phyloP scores from a whole-genome alignment of 2,113 vertebrate genomes.

The Macheiramphus alcinus region DNA sequence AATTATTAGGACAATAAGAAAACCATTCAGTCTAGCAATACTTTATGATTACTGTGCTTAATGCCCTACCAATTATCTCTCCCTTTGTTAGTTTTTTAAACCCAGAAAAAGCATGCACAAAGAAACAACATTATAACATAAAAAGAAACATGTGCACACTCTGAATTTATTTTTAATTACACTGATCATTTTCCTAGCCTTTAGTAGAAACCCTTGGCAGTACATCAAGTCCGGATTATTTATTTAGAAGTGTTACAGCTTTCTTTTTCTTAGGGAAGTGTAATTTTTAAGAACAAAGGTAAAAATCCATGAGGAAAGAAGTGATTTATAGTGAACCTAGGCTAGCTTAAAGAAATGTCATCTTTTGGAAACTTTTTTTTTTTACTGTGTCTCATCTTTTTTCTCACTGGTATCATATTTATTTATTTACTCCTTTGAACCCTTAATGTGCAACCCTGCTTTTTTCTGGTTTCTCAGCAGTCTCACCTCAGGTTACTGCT shows the following conservation, averaged over 20 bases:
- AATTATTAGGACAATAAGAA: slow-evolving; percentile 25
- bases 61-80: slow-evolving; percentile 34
- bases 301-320: not conserved
- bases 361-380: not conserved
- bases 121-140: not conserved
- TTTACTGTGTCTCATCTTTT: not conserved
- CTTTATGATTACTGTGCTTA: slow-evolving; percentile 9
- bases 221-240: slow-evolving; percentile 63
- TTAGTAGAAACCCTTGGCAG: slow-evolving; percentile 56
- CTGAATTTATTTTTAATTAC: slow-evolving; percentile 67
- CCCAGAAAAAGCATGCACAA: not conserved
- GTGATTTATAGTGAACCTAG: not conserved
- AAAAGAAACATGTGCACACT: slow-evolving; percentile 36
- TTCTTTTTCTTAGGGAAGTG: slow-evolving; percentile 39
- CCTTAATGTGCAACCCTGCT: not conserved
- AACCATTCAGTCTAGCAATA: not conserved
- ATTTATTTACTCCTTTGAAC: not conserved
- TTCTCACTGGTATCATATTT: not conserved
- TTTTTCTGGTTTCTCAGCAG: not conserved
- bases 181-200: slow-evolving; percentile 50
- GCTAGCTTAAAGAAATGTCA: not conserved
- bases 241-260: slow-evolving; percentile 57
- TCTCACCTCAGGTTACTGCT: not conserved
- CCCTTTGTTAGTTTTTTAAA: slow-evolving; percentile 28
- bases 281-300: slow-evolving; percentile 36